Evolutionary conservation across 2,113 vertebrate species (phyloP).

Genomic region (Salvelinus alpinus): DNA sequence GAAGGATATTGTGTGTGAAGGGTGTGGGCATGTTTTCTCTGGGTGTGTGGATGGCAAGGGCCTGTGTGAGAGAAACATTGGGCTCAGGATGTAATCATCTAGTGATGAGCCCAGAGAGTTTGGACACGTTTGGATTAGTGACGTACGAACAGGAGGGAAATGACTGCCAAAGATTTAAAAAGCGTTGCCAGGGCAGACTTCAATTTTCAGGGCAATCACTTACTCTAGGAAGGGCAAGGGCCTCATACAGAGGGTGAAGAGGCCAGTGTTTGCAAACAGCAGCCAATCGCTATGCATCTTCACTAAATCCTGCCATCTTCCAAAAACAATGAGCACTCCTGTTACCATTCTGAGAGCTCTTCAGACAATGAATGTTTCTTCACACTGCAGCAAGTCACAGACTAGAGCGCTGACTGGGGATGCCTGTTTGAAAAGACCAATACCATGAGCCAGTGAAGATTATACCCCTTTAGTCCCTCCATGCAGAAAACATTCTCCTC

Average conservation of each 20-base stretch:
- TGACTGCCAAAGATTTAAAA: neutral
- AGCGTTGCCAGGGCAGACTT: neutral
- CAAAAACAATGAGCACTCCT: no score
- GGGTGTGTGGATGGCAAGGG: conserved; percentile 2
- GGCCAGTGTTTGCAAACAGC: no score
- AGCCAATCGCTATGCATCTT: no score
- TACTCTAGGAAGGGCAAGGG: neutral
- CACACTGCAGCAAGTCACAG: neutral
- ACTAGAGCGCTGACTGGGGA: neutral
- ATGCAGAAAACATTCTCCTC: neutral
- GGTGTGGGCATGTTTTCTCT: conserved; percentile 16
- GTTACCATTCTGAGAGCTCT: neutral
- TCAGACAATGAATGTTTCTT: neutral
- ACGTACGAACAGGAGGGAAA: neutral
- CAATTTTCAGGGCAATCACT: neutral
- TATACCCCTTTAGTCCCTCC: neutral
- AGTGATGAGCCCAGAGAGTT: neutral
- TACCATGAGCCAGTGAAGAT: neutral
- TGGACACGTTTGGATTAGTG: neutral
- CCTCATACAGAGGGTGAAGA: no score
- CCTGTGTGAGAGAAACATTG: neutral
- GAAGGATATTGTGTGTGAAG: conserved; percentile 14
- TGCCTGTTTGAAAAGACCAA: neutral
- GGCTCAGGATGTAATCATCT: neutral
- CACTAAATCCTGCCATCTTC: no score